Percentiles rank a stretch among this genome's conserved stretches.
phyloP scores from a whole-genome alignment of 2,888 invertebrate species.

The Melanchra persicariae region DNA sequence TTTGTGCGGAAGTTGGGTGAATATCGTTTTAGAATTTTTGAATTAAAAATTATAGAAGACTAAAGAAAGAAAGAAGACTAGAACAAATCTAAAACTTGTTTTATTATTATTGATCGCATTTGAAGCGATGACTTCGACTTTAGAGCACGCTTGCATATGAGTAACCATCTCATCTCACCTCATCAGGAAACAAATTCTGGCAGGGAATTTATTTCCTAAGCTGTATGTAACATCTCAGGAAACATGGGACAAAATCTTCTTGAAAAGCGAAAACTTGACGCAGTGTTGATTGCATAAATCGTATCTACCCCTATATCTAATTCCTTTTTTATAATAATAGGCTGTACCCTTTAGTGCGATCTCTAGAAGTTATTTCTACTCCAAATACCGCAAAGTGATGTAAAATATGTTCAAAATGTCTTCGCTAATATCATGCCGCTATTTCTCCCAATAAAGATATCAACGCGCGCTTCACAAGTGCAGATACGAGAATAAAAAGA shows the following conservation, averaged over 20 bases:
- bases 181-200: too few relatives aligned
- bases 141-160: too few relatives aligned
- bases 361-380: background rate
- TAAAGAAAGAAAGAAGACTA: too few relatives aligned
- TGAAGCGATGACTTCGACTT: too few relatives aligned
- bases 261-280: background rate
- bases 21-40: background rate
- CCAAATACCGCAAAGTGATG: background rate
- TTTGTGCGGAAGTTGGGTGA: constrained; percentile 5
- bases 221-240: background rate
- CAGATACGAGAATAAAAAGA: background rate
- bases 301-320: background rate
- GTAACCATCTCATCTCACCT: too few relatives aligned
- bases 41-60: too few relatives aligned
- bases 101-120: too few relatives aligned
- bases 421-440: background rate
- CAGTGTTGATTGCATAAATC: background rate
- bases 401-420: background rate
- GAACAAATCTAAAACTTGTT: too few relatives aligned
- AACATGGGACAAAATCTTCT: background rate
- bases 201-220: too few relatives aligned
- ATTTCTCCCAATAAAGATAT: constrained; percentile 46
- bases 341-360: too few relatives aligned
- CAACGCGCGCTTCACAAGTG: constrained; percentile 54
- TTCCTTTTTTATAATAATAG: background rate